Conservation (phyloP, 2,888 invertebrate species). For the Nesidiocoris tenuis region DNA sequence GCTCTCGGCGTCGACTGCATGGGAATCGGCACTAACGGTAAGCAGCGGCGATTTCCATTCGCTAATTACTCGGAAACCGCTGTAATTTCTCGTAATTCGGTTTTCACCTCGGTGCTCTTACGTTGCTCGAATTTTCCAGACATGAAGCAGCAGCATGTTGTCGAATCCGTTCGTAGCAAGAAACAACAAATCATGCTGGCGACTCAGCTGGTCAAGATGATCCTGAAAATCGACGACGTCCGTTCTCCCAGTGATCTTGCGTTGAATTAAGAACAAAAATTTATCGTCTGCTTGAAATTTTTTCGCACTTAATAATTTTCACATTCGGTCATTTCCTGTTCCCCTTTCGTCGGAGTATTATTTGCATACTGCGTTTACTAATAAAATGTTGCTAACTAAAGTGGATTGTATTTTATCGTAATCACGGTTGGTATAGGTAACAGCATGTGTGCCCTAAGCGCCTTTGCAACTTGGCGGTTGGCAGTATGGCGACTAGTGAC, state of each 20-base stretch:
- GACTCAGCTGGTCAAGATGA: constrained; percentile 98
- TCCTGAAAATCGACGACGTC: constrained; percentile 98
- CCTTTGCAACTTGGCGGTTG: no score
- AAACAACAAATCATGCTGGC: constrained; percentile 95
- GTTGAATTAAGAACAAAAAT: constrained; percentile 21
- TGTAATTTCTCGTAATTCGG: no score
- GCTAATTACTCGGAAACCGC: no score
- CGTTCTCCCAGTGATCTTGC: constrained; percentile 59
- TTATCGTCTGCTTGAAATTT: constrained; percentile 1
- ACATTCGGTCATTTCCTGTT: background rate
- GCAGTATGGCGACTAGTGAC: no score
- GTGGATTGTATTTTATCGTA: no score
- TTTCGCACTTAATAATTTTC: constrained; percentile 10
- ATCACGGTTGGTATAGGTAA: no score
- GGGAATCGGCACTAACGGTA: constrained; percentile 67
- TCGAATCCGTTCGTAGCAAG: constrained; percentile 96
- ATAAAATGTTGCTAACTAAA: constrained; percentile 9
- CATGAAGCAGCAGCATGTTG: constrained; percentile 93
- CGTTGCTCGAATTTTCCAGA: no score
- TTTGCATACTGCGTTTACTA: constrained; percentile 20
- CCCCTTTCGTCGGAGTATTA: constrained; percentile 18
- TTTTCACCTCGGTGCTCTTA: no score
- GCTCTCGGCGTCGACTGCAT: constrained; percentile 95
- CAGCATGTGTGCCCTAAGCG: no score
- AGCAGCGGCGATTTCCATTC: constrained; percentile 21